These are phyloP conservation scores for Shargacucullia verbasci DNA, from an alignment of 2,888 invertebrate species.

Conservation along the genomic window DNA sequence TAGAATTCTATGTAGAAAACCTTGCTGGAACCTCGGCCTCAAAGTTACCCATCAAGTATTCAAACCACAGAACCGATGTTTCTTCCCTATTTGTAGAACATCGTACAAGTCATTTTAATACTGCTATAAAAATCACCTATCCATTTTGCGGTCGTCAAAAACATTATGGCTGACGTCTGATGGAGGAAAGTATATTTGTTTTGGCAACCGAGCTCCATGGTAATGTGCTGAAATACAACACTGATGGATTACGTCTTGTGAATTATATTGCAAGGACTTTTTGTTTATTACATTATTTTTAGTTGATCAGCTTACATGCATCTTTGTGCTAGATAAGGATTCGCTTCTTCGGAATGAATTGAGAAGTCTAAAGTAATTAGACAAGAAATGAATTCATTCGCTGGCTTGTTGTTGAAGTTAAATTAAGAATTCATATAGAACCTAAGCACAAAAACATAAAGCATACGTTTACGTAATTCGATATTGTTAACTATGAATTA, in stretches of 20 bases:
- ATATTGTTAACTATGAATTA: no score
- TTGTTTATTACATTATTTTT: conserved; percentile 26
- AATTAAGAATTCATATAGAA: no score
- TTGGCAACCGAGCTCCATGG: conserved; percentile 61
- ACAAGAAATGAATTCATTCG: background rate
- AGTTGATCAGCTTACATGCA: conserved; percentile 25
- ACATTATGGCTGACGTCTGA: conserved; percentile 56
- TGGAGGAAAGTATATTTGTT: conserved; percentile 62
- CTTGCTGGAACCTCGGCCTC: conserved; percentile 49
- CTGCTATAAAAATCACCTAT: conserved; percentile 42
- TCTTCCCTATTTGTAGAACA: conserved; percentile 44
- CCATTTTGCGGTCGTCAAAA: conserved; percentile 52
- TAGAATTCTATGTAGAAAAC: conserved; percentile 47
- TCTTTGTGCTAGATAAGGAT: conserved; percentile 5
- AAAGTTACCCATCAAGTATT: conserved; percentile 49
- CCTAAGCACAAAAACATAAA: no score
- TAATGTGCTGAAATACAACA: conserved; percentile 66
- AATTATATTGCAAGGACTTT: conserved; percentile 44
- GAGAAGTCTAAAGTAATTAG: conserved; percentile 11
- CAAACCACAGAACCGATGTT: conserved; percentile 36
- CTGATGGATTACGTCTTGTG: conserved; percentile 47
- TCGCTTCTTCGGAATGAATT: conserved; percentile 1
- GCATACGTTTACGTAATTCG: no score
- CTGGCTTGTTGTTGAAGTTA: no score
- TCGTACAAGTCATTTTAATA: conserved; percentile 51